phyloP scores from a whole-genome alignment of 2,113 vertebrate species.

The Reinhardtius hippoglossoides region DNA sequence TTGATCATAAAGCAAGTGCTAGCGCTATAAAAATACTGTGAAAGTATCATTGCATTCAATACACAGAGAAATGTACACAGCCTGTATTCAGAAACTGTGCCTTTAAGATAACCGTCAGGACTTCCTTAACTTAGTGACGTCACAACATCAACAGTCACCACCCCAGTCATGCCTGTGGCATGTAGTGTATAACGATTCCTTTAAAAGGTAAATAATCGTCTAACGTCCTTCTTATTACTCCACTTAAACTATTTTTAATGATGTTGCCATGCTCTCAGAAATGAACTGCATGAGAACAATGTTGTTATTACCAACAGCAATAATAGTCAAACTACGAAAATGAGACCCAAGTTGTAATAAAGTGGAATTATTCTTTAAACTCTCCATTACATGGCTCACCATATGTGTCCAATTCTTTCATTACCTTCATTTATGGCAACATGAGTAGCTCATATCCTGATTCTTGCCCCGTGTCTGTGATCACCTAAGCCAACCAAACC shows the following conservation, averaged over 20 bases:
- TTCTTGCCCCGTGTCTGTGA: constrained; percentile 49
- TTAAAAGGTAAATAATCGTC: neutral
- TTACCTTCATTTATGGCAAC: constrained; percentile 47
- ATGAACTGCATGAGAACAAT: constrained; percentile 14
- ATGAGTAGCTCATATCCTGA: constrained; percentile 43
- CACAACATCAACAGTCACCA: neutral
- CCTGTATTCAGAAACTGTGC: neutral
- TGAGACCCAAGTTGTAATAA: constrained; percentile 11
- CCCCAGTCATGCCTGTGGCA: neutral
- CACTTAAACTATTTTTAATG: neutral
- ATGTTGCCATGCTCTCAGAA: neutral
- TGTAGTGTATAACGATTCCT: neutral
- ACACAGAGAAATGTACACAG: neutral
- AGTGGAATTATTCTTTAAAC: constrained; percentile 40
- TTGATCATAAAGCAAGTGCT: too few species aligned
- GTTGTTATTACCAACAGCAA: neutral
- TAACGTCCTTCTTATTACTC: neutral
- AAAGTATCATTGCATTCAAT: neutral
- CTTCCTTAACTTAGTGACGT: neutral
- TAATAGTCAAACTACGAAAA: neutral
- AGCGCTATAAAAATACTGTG: neutral
- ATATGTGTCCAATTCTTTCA: constrained; percentile 56
- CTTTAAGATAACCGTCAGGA: neutral
- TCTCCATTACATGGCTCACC: constrained; percentile 28
- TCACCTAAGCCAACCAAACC: constrained; percentile 53